Percentiles rank a stretch among this genome's conserved stretches.
Conservation (phyloP, 2,888 invertebrate species). For the Philereme vetulata region DNA sequence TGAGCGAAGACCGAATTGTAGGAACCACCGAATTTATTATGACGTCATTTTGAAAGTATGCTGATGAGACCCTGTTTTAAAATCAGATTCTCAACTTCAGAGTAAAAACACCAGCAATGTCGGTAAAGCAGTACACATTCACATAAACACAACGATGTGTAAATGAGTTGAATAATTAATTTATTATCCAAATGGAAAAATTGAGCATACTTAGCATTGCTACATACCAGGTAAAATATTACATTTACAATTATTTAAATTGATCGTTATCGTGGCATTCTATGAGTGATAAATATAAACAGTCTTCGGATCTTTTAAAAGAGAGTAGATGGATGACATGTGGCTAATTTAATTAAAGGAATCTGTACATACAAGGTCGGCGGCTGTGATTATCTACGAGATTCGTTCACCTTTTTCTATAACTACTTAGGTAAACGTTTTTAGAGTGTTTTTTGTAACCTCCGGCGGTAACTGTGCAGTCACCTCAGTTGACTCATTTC, state of each 20-base stretch:
- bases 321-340: too few relatives aligned
- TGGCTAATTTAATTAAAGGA: too few relatives aligned
- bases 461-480: constrained; percentile 40
- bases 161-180: constrained; percentile 4
- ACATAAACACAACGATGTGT: background rate
- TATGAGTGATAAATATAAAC: too few relatives aligned
- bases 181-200: too few relatives aligned
- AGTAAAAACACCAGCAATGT: constrained; percentile 34
- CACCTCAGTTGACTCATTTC: constrained; percentile 46
- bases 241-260: too few relatives aligned
- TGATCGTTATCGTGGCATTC: too few relatives aligned
- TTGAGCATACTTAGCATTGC: too few relatives aligned
- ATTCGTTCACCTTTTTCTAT: constrained; percentile 4
- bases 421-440: constrained; percentile 9
- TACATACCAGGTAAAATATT: too few relatives aligned
- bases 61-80: constrained; percentile 58
- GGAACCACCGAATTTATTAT: constrained; percentile 64
- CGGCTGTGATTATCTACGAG: too few relatives aligned
- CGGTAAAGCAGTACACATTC: constrained; percentile 40
- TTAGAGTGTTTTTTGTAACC: constrained; percentile 30
- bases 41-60: constrained; percentile 79
- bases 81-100: constrained; percentile 58
- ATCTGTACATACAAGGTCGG: too few relatives aligned
- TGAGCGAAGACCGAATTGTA: constrained; percentile 37
- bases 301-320: too few relatives aligned